Evolutionary conservation across 1,140 invertebrate genomes (phyloP), one percentile per base, ranked within the genome.

Genomic region (Riptortus pedestris): DNA sequence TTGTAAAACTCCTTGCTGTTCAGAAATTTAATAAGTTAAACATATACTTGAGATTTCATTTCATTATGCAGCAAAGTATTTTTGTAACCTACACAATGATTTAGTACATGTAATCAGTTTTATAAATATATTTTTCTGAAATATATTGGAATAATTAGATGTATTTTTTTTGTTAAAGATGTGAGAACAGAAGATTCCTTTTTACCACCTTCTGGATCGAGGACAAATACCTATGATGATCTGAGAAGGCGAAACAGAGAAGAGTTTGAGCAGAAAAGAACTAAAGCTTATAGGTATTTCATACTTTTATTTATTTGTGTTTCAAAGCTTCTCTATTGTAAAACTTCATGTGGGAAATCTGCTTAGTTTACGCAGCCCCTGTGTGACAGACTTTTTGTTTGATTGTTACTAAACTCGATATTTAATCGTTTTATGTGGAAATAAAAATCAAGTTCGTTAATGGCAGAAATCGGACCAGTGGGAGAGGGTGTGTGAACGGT

Each of bases 241-340:
- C 70, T 83, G 24, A 74, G 82, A 52, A 76, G 73, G 29, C 75
- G 75, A 69, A 83, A 84, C 72, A 72, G 82, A 4, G 79, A 82
- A 33, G 79, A 83, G 33, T 82, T 78, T 71, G 70, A 77, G 31
- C 77, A 31, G 18, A 65, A 65, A 29, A 58, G 55, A 63, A 62
- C 60, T 16, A 66, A 66, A 31, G 58, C 64, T 1, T 65, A 61
- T 28, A 60, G 64, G 64, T 65, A 61, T 7, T 24, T 24, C 1
- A 27, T 26, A 52, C 24, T n/a, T 51, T 48, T 27, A 18, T 11
- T 12, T 26, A 62, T 22, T n/a, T 20, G 31, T 52, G 22, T 5
- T 52, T 9, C n/a, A 9, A 24, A 7, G 5, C 5, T 24, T 9
- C 7, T 9, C n/a, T n/a, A 20, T 9, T 52, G 9, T 24, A 52